phyloP scores from a whole-genome alignment of 2,888 invertebrate species.

The Nycteola revayana region DNA sequence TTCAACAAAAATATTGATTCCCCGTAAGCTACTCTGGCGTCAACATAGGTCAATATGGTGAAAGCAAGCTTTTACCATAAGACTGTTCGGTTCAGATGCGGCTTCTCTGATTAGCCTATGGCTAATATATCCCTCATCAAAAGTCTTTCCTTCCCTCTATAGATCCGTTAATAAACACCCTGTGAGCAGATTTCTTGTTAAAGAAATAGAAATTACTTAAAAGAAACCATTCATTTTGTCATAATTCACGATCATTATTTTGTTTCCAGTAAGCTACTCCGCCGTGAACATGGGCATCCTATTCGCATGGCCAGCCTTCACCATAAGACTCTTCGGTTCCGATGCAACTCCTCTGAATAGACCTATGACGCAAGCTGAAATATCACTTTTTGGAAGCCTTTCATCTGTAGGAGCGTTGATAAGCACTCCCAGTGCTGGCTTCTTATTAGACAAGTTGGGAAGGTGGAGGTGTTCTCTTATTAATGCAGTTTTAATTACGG shows the following conservation, averaged over 20 bases:
- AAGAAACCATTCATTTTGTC: too few relatives aligned
- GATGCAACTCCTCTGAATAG: constrained; percentile 44
- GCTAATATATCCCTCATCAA: too few relatives aligned
- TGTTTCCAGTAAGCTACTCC: constrained; percentile 16
- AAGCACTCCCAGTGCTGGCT: constrained; percentile 41
- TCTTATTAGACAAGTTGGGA: constrained; percentile 45
- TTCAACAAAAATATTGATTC: too few relatives aligned
- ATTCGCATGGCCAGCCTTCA: constrained; percentile 60
- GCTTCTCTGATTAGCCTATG: too few relatives aligned
- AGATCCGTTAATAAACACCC: too few relatives aligned
- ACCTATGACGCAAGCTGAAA: constrained; percentile 50
- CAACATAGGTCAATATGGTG: too few relatives aligned
- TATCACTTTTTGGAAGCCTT: constrained; percentile 51
- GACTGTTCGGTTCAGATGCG: too few relatives aligned
- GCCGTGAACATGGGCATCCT: constrained; percentile 43
- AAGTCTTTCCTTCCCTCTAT: too few relatives aligned
- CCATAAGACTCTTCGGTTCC: constrained; percentile 47
- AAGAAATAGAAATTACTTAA: too few relatives aligned
- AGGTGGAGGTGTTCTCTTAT: constrained; percentile 43
- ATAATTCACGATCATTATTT: background rate
- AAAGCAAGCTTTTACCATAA: too few relatives aligned
- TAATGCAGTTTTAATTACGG: constrained; percentile 7
- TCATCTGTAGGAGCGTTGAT: constrained; percentile 51
- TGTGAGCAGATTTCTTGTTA: too few relatives aligned
- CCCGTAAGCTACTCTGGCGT: too few relatives aligned